These are phyloP conservation scores for Myotis planiceps DNA, from an alignment of 2,797 vertebrate genomes.

Conservation along the genomic window DNA sequence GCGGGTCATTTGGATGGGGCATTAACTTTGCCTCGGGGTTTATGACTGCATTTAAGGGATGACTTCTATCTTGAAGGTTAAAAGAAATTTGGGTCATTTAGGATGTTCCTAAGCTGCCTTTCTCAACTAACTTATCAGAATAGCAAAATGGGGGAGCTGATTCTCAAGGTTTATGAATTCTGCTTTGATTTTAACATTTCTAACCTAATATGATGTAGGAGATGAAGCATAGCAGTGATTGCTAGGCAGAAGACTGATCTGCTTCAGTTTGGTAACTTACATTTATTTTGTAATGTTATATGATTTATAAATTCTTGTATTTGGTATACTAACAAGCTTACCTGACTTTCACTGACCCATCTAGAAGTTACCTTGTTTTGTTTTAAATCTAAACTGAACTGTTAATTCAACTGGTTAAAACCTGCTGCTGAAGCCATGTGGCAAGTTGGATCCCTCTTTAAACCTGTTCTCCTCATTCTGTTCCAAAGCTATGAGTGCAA, in stretches of 20 bases:
- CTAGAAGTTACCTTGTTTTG: slow-evolving; percentile 42
- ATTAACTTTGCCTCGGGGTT: slow-evolving; percentile 48
- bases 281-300: slow-evolving; percentile 35
- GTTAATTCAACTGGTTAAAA: background rate
- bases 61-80: slow-evolving; percentile 63
- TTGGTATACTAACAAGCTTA: background rate
- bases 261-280: background rate
- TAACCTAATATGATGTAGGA: background rate
- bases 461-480: background rate
- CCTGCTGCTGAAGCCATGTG: background rate
- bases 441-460: background rate
- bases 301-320: slow-evolving; percentile 29
- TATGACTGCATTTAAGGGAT: slow-evolving; percentile 37
- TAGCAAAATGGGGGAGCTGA: background rate
- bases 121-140: background rate
- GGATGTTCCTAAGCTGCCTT: slow-evolving; percentile 38
- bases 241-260: background rate
- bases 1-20: background rate
- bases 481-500: background rate
- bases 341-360: slow-evolving; percentile 20
- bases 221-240: background rate
- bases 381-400: background rate
- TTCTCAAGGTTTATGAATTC: slow-evolving; percentile 38
- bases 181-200: slow-evolving; percentile 4
- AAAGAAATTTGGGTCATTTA: slow-evolving; percentile 65